These are phyloP conservation scores for Erethizon dorsatum DNA, from an alignment of 2,797 vertebrate genomes.

Conservation along the genomic window DNA sequence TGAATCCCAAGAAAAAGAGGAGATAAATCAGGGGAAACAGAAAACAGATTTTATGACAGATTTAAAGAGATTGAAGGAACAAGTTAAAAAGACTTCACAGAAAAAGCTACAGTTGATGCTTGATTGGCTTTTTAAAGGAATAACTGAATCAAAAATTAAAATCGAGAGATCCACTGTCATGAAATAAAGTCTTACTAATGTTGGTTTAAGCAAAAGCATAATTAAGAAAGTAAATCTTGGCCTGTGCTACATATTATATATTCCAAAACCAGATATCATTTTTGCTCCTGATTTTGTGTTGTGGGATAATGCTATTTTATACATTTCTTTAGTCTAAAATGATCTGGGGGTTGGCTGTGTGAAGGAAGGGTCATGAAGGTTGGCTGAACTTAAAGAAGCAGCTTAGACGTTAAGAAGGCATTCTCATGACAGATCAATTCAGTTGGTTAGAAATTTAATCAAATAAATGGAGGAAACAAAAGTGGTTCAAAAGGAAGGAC, in stretches of 20 bases:
- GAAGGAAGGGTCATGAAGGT: neutral
- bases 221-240: conserved; percentile 62
- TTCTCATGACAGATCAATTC: neutral
- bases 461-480: conserved; percentile 52
- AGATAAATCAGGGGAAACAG: conserved; percentile 62
- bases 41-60: conserved; percentile 72
- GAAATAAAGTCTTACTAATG: conserved; percentile 68
- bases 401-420: conserved; percentile 10
- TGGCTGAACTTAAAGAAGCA: conserved; percentile 51
- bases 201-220: conserved; percentile 70
- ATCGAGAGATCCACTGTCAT: conserved; percentile 5
- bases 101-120: conserved; percentile 59
- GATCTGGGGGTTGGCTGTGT: conserved; percentile 23
- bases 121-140: conserved; percentile 21
- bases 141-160: conserved; percentile 60
- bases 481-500: conserved; percentile 57
- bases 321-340: conserved; percentile 56
- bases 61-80: conserved; percentile 59
- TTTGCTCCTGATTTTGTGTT: conserved; percentile 13
- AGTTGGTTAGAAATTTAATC: conserved; percentile 58
- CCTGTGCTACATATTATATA: conserved; percentile 22
- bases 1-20: conserved; percentile 59
- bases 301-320: conserved; percentile 50
- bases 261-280: conserved; percentile 71
- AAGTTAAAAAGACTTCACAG: conserved; percentile 50